Evolutionary conservation across 2,113 vertebrate genomes (phyloP), one percentile per base, ranked within the genome.

Genomic region (Galeopterus variegatus): DNA sequence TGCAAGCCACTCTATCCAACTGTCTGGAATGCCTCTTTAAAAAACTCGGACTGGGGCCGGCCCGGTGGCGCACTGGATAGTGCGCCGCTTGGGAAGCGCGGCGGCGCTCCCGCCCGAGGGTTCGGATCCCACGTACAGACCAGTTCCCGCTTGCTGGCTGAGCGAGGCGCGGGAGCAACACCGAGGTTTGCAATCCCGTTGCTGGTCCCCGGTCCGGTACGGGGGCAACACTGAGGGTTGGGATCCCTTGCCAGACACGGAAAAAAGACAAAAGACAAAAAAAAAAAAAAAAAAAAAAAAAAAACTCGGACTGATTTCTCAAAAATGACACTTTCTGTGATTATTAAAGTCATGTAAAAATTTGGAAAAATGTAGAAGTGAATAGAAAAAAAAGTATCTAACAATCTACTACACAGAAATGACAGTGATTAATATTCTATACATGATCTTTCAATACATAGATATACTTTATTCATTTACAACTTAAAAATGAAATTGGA

Each of bases 311-410:
- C 5, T n/a, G 23, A 85, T 72, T 45, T 60, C 54, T 76, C n/a
- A 36, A 84, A 76, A 95, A 88, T 12, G n/a, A 23, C 19, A 54
- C 54, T 72, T 77, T 85, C 31, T 92, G 41, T 69, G 72, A 94
- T 70, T 56, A 50, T 7, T 41, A 70, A 85, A 94, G n/a, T 87
- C 52, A 67, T 6, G 5, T n/a, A 41, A 67, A 92, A 67, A 10
- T 65, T 41, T 28, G 48, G 87, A 88, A 96, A 96, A 85, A 94
- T 0, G 14, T 3, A 50, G 56, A 64, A 26, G 24, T 6, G 7
- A 93, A 36, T 15, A 88, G 15, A 50, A 24, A 64, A 90, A 65
- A 72, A 75, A 90, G 17, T 21, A 18, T 23, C 69, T 21, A 64
- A 8, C 1, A 5, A 60, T 14, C 10, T 7, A 50, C 52, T 24